Evolutionary conservation across 2,888 invertebrate species (phyloP).

Genomic region (Dromius quadrimaculatus): DNA sequence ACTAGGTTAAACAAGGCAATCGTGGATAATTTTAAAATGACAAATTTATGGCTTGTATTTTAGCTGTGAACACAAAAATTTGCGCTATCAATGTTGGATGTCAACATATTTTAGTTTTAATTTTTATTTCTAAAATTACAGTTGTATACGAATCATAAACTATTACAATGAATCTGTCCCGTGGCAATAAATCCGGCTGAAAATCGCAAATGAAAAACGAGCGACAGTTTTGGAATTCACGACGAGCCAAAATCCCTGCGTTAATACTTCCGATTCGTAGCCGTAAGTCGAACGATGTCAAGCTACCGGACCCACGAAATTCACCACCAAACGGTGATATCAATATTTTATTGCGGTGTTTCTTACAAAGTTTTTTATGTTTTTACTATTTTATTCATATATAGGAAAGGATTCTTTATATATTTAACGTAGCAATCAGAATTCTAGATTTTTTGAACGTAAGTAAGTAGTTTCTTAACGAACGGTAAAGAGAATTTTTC

Average conservation of each 20-base stretch:
- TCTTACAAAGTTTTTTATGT: constrained; percentile 1
- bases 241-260: constrained; percentile 46
- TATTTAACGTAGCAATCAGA: too few species aligned
- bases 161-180: constrained; percentile 50
- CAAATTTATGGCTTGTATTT: constrained; percentile 51
- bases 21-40: constrained; percentile 52
- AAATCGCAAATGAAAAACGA: constrained; percentile 50
- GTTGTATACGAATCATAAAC: constrained; percentile 52
- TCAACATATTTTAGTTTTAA: constrained; percentile 52
- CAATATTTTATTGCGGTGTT: not conserved
- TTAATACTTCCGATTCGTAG: constrained; percentile 39
- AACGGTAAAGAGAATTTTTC: too few species aligned
- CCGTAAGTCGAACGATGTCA: not conserved
- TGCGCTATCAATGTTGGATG: constrained; percentile 44
- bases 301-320: not conserved
- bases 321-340: not conserved
- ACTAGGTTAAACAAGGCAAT: constrained; percentile 52
- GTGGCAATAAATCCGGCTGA: constrained; percentile 42
- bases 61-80: constrained; percentile 46
- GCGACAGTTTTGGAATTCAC: constrained; percentile 44
- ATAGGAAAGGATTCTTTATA: too few species aligned
- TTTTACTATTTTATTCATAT: too few species aligned
- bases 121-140: constrained; percentile 52
- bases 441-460: too few species aligned
- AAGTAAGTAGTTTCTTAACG: too few species aligned